Base-by-base conservation (phyloP, 2,888 invertebrate species). In the Agrenia bidenticulata region DNA sequence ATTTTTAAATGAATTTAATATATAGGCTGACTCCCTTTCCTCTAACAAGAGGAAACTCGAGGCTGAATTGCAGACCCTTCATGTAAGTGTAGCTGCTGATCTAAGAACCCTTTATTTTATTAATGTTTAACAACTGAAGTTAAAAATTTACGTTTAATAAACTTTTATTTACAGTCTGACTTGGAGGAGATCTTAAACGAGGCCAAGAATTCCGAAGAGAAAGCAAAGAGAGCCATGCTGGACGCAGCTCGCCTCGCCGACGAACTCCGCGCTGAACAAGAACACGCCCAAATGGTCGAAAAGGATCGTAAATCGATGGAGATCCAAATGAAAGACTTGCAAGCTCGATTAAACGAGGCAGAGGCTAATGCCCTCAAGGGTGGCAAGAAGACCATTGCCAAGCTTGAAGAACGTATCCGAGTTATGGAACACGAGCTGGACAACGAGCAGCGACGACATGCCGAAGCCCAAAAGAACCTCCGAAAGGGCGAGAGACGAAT, bases 181-280 rank as follows among this genome's bases (percentile, higher is more conserved):
- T 80, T 85, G 51, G 74, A 74, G 50, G 74, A 74, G 58, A 74
- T 74, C 59, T 63, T 74, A 64, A 74, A 70, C 32, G 74, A 74
- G 70, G 73, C 72, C 56, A 71, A 67, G 67, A 67, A 65, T 45
- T 67, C 67, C 7, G 73, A 85, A 73, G 85, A 85, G 77, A 80
- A 81, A 75, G 79, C 80, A 67, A 82, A 82, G 79, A 80, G 81
- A 78, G 82, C 83, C 45, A 80, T 82, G 79, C 79, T 81, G 62
- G 85, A 85, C 77, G 84, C 84, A 67, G 83, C 84, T 68, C 49
- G 97, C 81, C 87, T 98, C 78, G 97, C 98, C 76, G 97, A 99
- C 82, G 98, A 99, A 81, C 91, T 98, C 81, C 89, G 97, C 81
- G 95, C 96, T 78, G 98, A 99, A 84, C 98, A 99, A 83, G 98